phyloP scores from a whole-genome alignment of 2,888 invertebrate species.

The Lacanobia oleracea region DNA sequence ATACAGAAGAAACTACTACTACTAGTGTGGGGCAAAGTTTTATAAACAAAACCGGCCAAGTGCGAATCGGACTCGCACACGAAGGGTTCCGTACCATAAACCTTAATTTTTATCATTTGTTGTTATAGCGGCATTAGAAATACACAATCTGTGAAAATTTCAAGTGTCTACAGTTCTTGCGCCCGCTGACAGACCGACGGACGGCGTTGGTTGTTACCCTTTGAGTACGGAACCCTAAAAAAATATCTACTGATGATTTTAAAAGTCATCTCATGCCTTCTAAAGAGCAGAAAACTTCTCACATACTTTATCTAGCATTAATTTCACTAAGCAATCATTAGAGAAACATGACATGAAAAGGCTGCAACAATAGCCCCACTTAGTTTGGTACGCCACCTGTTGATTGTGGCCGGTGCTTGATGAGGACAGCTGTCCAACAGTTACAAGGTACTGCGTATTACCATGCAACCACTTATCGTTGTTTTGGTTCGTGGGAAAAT shows the following conservation, averaged over 20 bases:
- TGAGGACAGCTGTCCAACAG: conserved; percentile 1
- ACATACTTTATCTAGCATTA: background rate
- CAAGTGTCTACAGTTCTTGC: no score
- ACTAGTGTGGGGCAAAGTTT: no score
- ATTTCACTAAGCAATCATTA: background rate
- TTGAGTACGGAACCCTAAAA: no score
- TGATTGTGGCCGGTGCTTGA: conserved; percentile 4
- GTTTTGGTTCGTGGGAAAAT: conserved; percentile 37
- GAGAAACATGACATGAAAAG: background rate
- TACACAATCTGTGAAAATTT: no score
- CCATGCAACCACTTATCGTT: conserved; percentile 14
- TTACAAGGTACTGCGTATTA: background rate
- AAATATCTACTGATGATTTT: background rate
- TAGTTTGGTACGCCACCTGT: conserved; percentile 20
- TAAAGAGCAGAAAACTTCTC: background rate
- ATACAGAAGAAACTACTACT: no score
- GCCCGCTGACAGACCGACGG: no score
- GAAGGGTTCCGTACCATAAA: no score
- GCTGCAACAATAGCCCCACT: background rate
- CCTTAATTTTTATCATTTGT: no score
- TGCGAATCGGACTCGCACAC: no score
- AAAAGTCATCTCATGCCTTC: background rate
- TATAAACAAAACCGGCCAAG: no score
- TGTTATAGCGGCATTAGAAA: no score
- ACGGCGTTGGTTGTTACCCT: no score